phyloP scores from a whole-genome alignment of 2,888 invertebrate species.

The Tetheella fluctuosa region DNA sequence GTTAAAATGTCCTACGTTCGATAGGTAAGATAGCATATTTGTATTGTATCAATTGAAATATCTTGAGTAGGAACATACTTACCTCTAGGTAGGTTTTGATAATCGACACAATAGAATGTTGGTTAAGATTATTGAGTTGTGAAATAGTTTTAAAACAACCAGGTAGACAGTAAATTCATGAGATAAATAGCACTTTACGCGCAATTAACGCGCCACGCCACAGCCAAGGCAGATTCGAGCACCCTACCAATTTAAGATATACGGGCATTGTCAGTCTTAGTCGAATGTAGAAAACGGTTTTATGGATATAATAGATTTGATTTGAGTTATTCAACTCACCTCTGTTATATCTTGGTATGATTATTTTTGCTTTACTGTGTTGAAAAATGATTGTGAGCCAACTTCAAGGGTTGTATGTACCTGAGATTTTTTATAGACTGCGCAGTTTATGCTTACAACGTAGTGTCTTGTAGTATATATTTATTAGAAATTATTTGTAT shows the following conservation, averaged over 20 bases:
- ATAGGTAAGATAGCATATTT: not conserved
- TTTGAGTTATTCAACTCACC: too few relatives aligned
- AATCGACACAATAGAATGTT: not conserved
- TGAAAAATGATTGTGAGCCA: not conserved
- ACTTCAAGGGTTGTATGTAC: slow-evolving; percentile 4
- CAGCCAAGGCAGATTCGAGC: not conserved
- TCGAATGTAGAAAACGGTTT: not conserved
- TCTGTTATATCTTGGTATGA: too few relatives aligned
- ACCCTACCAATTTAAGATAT: too few relatives aligned
- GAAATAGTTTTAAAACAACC: not conserved
- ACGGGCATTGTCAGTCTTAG: not conserved
- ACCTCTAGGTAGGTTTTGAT: not conserved
- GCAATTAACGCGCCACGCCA: not conserved
- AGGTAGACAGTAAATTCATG: not conserved
- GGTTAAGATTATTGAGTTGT: not conserved
- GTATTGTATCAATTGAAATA: too few relatives aligned
- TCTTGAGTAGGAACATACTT: too few relatives aligned
- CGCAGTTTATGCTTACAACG: too few relatives aligned
- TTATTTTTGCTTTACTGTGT: not conserved
- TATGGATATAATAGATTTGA: not conserved
- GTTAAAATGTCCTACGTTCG: not conserved
- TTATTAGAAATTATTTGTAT: not conserved
- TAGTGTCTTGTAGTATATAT: not conserved
- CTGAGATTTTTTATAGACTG: not conserved
- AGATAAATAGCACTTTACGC: not conserved